Evolutionary conservation across 2,888 invertebrate species (phyloP), one percentile per base, ranked within the genome.

Genomic region (Phortica magna): DNA sequence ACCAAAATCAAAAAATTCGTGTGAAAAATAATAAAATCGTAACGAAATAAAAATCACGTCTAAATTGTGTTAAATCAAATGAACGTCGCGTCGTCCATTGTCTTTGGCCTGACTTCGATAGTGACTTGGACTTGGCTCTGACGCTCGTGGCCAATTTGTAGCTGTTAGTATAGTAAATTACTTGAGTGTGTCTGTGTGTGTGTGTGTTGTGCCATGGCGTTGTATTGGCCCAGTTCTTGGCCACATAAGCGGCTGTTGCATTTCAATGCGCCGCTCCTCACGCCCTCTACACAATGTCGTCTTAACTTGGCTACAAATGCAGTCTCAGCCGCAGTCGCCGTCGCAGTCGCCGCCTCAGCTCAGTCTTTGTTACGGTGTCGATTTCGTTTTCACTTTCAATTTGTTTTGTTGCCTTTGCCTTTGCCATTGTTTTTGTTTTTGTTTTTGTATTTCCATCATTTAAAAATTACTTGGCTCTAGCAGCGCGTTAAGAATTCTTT

Each of bases 151-250:
- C 74, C 72, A 72, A 61, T 68, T 70, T 75, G 67, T 74, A 19
- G 68, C 22, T 61, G 61, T 19, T 61, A 61, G 19, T 61, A 61
- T 22, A 19, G 31, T 61, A 68, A 68, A 64, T 80, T 73, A 19
- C 61, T 19, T 9, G 43, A 59, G 39, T 5, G 17, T 64, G 42
- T 74, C 14, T 48, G 19, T 43, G 19, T 61, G 39, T 64, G n/a
- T 74, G 65, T 48, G 31, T 74, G 31, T 55, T 65, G 31, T 74
- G 17, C 42, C 14, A 61, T 10, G 14, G 31, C 14, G 5, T 64
- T 84, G 82, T 75, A 76, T 83, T 80, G 86, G 81, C 84, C 89
- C 80, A 88, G 87, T 88, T 88, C 88, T 88, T 83, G 81, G 82
- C 80, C 81, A 78, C 78, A 80, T 81, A 79, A 80, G 82, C 79